Evolutionary conservation across 2,113 vertebrate species (phyloP).

Genomic region (Sprattus sprattus): DNA sequence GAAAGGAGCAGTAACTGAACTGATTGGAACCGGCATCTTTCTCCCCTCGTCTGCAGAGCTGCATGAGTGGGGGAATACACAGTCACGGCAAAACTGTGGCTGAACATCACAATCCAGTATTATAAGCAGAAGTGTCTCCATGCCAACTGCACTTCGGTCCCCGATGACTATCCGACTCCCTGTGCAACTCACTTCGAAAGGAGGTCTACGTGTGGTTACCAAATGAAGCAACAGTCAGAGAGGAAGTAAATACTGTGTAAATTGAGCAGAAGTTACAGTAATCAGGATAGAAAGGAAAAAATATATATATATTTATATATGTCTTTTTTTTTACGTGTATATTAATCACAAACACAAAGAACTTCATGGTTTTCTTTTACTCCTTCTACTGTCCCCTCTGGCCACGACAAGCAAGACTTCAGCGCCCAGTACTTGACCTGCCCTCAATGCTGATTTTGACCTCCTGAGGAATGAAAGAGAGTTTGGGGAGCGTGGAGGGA

Average conservation of each 20-base stretch:
- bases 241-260: constrained; percentile 88
- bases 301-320: constrained; percentile 41
- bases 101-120: not conserved
- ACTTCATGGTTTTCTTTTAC: constrained; percentile 29
- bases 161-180: constrained; percentile 42
- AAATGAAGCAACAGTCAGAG: constrained; percentile 84
- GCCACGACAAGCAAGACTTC: constrained; percentile 55
- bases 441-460: constrained; percentile 99
- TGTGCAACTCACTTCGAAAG: constrained; percentile 72
- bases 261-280: constrained; percentile 94
- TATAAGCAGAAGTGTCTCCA: constrained; percentile 4
- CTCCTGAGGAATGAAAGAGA: constrained; percentile 97
- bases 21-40: not conserved
- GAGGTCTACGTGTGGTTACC: constrained; percentile 69
- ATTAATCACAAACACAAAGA: constrained; percentile 56
- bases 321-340: not conserved
- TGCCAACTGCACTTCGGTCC: not conserved
- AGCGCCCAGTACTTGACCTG: constrained; percentile 91
- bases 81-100: not conserved
- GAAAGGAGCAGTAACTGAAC: not conserved
- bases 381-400: constrained; percentile 50
- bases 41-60: not conserved
- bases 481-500: constrained; percentile 91
- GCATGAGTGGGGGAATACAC: not conserved
- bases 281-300: constrained; percentile 74